phyloP scores from a whole-genome alignment of 2,888 invertebrate species.

The Iphiclides podalirius region DNA sequence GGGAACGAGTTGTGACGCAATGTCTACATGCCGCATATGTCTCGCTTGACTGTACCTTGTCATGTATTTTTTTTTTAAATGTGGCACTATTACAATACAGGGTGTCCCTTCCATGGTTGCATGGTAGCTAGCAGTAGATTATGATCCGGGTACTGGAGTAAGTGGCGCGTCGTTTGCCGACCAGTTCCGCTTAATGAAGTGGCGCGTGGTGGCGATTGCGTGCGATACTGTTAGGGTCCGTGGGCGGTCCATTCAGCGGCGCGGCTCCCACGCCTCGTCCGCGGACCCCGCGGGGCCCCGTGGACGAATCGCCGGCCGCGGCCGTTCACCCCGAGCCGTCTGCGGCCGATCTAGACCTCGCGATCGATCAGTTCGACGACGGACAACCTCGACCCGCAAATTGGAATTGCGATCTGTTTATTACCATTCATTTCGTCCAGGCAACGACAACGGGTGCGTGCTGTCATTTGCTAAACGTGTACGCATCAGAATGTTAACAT shows the following conservation, averaged over 20 bases:
- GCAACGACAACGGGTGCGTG: too few relatives aligned
- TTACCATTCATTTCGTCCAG: too few relatives aligned
- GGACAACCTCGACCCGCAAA: too few relatives aligned
- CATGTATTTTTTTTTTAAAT: too few relatives aligned
- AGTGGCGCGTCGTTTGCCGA: not conserved
- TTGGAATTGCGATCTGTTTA: too few relatives aligned
- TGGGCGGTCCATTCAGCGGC: conserved; percentile 14
- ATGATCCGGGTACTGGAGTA: not conserved
- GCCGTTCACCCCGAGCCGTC: conserved; percentile 1
- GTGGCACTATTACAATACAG: too few relatives aligned
- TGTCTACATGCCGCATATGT: too few relatives aligned
- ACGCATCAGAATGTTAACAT: too few relatives aligned
- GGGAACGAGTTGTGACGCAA: too few relatives aligned
- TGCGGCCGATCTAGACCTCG: not conserved
- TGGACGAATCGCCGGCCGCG: not conserved
- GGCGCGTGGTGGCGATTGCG: conserved; percentile 6
- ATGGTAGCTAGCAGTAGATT: not conserved
- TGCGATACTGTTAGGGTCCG: conserved; percentile 14
- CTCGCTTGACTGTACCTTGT: too few relatives aligned
- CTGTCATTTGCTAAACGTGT: too few relatives aligned
- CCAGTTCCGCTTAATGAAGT: not conserved
- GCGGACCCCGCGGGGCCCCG: not conserved
- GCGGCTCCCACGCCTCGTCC: conserved; percentile 24
- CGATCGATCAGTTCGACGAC: not conserved
- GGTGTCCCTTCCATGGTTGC: too few relatives aligned